Conservation (phyloP, 2,888 invertebrate species). For the Meloe dianella region DNA sequence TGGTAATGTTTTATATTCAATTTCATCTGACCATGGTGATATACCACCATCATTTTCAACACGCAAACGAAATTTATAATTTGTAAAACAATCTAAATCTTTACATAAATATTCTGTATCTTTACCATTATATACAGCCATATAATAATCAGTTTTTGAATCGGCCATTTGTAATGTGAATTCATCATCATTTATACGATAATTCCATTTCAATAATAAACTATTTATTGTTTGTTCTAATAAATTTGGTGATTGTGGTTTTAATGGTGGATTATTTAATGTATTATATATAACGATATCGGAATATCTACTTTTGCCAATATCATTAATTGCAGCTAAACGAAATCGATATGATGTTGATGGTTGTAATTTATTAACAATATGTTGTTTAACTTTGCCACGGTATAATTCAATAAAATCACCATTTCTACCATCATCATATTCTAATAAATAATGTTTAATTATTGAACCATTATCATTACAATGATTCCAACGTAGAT, state of each 20-base stretch:
- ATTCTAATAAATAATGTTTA: conserved; percentile 77
- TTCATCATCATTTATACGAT: conserved; percentile 77
- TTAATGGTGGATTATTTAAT: conserved; percentile 78
- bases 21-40: conserved; percentile 83
- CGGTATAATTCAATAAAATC: conserved; percentile 75
- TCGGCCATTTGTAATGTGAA: conserved; percentile 83
- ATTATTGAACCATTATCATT: conserved; percentile 83
- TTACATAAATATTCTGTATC: conserved; percentile 73
- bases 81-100: conserved; percentile 74
- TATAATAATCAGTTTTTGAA: conserved; percentile 52
- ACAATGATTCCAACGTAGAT: conserved; percentile 74
- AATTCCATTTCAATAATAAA: conserved; percentile 76
- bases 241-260: conserved; percentile 78
- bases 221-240: conserved; percentile 68
- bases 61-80: conserved; percentile 81
- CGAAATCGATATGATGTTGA: conserved; percentile 84
- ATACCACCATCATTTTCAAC: conserved; percentile 84
- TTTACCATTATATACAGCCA: conserved; percentile 77
- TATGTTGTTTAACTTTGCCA: conserved; percentile 77
- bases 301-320: conserved; percentile 77
- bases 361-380: conserved; percentile 75
- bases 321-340: conserved; percentile 81
- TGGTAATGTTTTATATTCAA: conserved; percentile 76
- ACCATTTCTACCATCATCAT: conserved; percentile 71
- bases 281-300: conserved; percentile 74